Evolutionary conservation across 2,888 invertebrate genomes (phyloP), one percentile per base, ranked within the genome.

Genomic region (Lasioglossum morio): DNA sequence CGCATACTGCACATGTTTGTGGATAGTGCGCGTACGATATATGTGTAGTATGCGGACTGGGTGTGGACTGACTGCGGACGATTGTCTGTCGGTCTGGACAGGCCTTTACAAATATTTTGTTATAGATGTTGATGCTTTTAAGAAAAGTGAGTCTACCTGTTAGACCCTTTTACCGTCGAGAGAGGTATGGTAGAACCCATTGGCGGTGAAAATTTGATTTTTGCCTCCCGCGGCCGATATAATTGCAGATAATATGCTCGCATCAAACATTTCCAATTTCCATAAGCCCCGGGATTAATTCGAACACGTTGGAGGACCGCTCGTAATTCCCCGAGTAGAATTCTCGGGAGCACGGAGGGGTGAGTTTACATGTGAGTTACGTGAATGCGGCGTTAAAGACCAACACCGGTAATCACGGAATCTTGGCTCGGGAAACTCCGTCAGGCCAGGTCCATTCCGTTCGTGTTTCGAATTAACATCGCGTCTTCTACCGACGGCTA

Each of bases 401-500:
- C 76, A 63, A 72, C 85, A 70, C 85, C 81, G 77, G 81, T 77
- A 81, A 74, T 46, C 76, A 78, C 77, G 72, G 84, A 90, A 87
- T 90, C 74, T 89, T 90, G 88, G 89, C 89, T 82, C 82, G 84
- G 37, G 86, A 82, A 81, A 81, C 87, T 73, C 74, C 66, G 60
- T 74, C 79, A 37, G 60, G n/a, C 30, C 79, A 57, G 53, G 72
- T 57, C 46, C 66, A 83, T 79, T 72, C 73, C 82, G 81, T 73
- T 86, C 86, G 89, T 91, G 89, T 87, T 90, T 91, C 89, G 88
- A 89, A 90, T 91, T 91, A 90, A 88, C 91, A 82, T 91, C 83
- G 69, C 82, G 84, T 77, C 79, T 86, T 77, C 74, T 80, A 82
- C 76, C 79, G 81, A n/a, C 82, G 82, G 60, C 85, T 90, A 90